Percentiles rank a stretch among this genome's conserved stretches.
These are phyloP conservation scores for Vulpes ferrilata DNA, from an alignment of 2,113 vertebrate species.

Conservation along the genomic window DNA sequence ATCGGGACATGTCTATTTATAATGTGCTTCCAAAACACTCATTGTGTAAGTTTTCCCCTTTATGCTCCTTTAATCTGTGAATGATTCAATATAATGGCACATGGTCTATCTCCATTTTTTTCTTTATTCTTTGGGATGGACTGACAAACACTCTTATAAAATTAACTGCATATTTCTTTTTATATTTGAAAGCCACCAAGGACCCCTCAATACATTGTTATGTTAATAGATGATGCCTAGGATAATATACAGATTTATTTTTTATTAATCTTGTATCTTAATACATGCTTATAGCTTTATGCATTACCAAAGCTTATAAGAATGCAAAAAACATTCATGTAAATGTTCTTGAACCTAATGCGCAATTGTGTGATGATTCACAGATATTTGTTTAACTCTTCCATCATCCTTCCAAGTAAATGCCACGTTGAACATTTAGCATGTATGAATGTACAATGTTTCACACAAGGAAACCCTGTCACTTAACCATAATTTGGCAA, in stretches of 20 bases:
- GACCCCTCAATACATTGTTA: background rate
- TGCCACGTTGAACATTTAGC: background rate
- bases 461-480: background rate
- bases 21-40: background rate
- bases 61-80: background rate
- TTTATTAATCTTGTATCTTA: constrained; percentile 50
- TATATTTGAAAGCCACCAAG: constrained; percentile 7
- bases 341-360: constrained; percentile 30
- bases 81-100: background rate
- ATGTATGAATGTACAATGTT: background rate
- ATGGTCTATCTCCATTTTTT: background rate
- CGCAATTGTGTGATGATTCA: constrained; percentile 42
- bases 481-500: background rate
- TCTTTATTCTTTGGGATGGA: background rate
- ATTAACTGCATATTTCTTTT: background rate
- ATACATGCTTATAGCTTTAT: constrained; percentile 22
- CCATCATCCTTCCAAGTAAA: constrained; percentile 49
- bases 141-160: constrained; percentile 5
- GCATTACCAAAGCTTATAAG: background rate
- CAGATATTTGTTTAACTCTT: constrained; percentile 42
- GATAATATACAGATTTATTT: constrained; percentile 38
- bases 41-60: background rate
- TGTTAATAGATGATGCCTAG: background rate
- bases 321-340: constrained; percentile 40
- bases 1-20: background rate